A percentile compares a stretch with the other conserved stretches of the same genome.
Conservation (phyloP, 37 sponge, comb jelly and placozoan genomes). For the Chondrosia reniformis region DNA sequence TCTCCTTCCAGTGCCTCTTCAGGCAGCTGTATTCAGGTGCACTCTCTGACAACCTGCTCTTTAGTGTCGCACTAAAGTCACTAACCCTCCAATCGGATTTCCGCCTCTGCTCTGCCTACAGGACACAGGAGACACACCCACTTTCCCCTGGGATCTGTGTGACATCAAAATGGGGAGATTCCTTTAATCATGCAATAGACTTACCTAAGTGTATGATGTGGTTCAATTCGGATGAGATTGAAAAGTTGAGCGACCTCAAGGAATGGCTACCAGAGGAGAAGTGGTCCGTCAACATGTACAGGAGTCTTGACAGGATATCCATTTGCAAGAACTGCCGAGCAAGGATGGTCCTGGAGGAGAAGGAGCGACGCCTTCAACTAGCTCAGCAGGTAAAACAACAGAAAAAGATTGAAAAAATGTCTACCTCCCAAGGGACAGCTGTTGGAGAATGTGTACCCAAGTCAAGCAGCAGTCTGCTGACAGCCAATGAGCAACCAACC, state of each 20-base stretch:
- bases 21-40: conserved; percentile 7
- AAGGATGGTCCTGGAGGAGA: not conserved
- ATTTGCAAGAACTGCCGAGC: not conserved
- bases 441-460: too few relatives aligned
- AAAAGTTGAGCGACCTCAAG: not conserved
- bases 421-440: not conserved
- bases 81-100: conserved; percentile 6
- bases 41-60: conserved; percentile 22
- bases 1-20: conserved; percentile 19
- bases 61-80: conserved; percentile 3
- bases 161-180: conserved; percentile 4
- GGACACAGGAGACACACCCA: not conserved
- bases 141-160: not conserved
- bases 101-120: not conserved
- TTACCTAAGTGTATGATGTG: conserved; percentile 6
- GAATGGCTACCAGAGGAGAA: not conserved
- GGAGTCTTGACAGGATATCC: not conserved
- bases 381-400: not conserved
- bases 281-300: not conserved
- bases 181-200: not conserved
- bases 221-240: not conserved
- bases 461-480: too few relatives aligned
- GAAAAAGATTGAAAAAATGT: not conserved
- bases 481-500: not conserved
- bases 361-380: not conserved